Percentiles rank a stretch among this genome's conserved stretches.
Evolutionary conservation across 2,113 vertebrate species (phyloP).

Genomic region (Labeo rohita): DNA sequence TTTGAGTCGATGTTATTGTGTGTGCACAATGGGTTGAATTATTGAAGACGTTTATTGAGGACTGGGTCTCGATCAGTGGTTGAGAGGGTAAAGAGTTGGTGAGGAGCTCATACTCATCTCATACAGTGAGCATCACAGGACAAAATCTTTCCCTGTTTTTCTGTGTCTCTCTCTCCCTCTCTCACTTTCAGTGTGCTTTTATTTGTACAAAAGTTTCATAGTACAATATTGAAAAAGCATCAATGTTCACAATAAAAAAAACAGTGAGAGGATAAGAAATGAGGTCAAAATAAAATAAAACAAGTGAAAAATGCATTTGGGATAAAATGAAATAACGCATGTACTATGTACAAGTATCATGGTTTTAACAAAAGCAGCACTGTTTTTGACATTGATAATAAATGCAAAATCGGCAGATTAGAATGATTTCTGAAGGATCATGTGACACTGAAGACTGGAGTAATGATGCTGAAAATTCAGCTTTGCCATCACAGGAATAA

Average conservation of each 20-base stretch:
- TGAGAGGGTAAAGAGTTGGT: constrained; percentile 1
- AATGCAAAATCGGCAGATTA: not conserved
- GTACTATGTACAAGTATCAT: too few relatives aligned
- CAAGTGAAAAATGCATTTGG: not conserved
- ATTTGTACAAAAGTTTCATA: not conserved
- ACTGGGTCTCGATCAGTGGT: not conserved
- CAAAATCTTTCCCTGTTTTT: not conserved
- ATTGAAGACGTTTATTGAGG: constrained; percentile 5
- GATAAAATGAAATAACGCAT: not conserved
- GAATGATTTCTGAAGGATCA: not conserved
- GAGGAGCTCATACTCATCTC: constrained; percentile 8
- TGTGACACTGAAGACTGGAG: not conserved
- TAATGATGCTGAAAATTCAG: not conserved
- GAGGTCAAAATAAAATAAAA: not conserved
- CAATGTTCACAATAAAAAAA: too few relatives aligned
- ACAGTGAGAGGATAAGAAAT: too few relatives aligned
- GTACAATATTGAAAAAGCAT: not conserved
- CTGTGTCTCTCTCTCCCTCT: too few relatives aligned
- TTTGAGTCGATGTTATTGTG: not conserved
- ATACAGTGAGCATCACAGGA: constrained; percentile 35
- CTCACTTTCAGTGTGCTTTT: not conserved
- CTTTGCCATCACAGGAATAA: not conserved
- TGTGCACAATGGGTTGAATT: not conserved
- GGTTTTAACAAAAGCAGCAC: not conserved
- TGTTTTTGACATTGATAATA: not conserved